Base-by-base conservation (phyloP, 2,888 invertebrate species). In the Agriopis aurantiaria region DNA sequence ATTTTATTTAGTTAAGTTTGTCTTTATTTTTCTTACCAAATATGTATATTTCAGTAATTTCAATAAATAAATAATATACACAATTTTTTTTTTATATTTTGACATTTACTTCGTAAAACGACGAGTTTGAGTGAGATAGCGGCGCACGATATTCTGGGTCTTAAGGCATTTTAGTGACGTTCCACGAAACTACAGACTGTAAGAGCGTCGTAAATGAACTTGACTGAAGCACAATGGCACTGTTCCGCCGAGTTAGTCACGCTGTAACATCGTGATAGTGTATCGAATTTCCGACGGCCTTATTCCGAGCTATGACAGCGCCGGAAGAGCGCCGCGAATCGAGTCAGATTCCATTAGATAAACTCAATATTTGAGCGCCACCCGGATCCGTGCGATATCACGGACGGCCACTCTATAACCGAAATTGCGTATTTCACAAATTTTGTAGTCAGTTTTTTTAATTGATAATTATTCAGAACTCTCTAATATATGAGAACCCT, bases 291-390 rank as follows among this genome's bases (percentile, higher is more conserved):
- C 68, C 68, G 68, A 63, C 61, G 49, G 53, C 57, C 66, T 43
- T 62, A 53, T 62, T 62, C 46, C 12, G 10, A 55, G 53, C 45
- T 17, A 53, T 53, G 62, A 62, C 62, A 62, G 49, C 52, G 62
- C 46, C 62, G 62, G 62, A 62, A 66, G 55, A 66, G 41, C 57
- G 61, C 41, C 61, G 66, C 41, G 63, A 65, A 61, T 61, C 52
- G 52, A 65, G 65, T 55, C 63, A 63, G 76, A 82, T 79, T 75
- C 77, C 72, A 81, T 78, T 81, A 78, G 74, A 81, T 76, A 73
- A 72, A 74, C 68, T 74, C 78, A 80, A 82, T 82, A 81, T 82
- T 82, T 78, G 77, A 77, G 76, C 78, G 75, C 65, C 76, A 45
- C 48, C 52, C 17, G 48, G 62, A 57, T 69, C 45, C 57, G 48